phyloP scores from a whole-genome alignment of 2,113 vertebrate species.

The Astatotilapia flaviijosephi region DNA sequence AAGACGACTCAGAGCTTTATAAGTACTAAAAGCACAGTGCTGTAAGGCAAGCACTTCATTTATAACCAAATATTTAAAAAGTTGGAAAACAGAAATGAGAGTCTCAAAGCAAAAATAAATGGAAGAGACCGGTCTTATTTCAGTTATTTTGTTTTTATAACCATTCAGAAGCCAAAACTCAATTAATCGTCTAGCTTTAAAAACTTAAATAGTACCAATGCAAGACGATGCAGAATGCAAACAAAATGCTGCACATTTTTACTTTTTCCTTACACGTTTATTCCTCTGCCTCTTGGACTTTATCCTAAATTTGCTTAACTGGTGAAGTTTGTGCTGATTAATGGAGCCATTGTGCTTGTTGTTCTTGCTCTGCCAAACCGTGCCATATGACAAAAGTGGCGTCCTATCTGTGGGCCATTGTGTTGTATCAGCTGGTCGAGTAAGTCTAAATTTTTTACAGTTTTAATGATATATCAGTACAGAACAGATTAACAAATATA shows the following conservation, averaged over 20 bases:
- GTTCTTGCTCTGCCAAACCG: not conserved
- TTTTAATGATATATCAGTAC: not conserved
- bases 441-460: not conserved
- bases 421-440: fast-evolving
- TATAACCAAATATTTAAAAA: not conserved
- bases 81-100: not conserved
- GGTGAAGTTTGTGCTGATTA: not conserved
- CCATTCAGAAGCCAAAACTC: fast-evolving
- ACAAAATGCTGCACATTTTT: not conserved
- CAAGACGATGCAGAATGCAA: not conserved
- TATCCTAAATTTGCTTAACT: fast-evolving
- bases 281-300: not conserved
- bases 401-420: fast-evolving
- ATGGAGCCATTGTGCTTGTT: not conserved
- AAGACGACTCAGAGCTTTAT: not conserved
- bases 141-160: not conserved
- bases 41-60: not conserved
- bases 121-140: fast-evolving
- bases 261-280: not conserved
- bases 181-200: not conserved
- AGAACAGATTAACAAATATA: not conserved
- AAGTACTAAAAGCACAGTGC: not conserved
- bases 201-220: not conserved
- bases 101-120: not conserved
- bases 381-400: not conserved